Percentiles rank a stretch among this genome's conserved stretches.
Conservation (phyloP, 2,113 vertebrate genomes). For the Oryzias woworae region DNA sequence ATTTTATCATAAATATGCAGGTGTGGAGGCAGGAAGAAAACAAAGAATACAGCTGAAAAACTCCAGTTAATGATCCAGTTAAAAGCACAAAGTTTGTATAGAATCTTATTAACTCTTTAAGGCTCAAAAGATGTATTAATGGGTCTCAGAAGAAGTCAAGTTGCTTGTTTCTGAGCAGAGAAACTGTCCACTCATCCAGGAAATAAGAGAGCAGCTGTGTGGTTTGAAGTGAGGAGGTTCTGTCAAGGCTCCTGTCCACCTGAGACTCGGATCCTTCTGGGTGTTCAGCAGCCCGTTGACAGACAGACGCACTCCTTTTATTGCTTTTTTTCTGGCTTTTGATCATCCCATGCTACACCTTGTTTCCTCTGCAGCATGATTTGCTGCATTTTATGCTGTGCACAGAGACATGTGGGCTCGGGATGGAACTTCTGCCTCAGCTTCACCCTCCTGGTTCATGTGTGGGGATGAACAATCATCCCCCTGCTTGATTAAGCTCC, state of each 20-base stretch:
- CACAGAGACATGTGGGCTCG: slow-evolving; percentile 9
- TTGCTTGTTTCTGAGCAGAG: slow-evolving; percentile 56
- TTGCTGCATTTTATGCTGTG: slow-evolving; percentile 35
- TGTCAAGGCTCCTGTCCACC: slow-evolving; percentile 61
- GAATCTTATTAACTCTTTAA: slow-evolving; percentile 42
- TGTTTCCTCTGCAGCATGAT: slow-evolving; percentile 38
- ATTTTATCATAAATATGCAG: no score
- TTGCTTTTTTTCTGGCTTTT: slow-evolving; percentile 67
- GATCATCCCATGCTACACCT: slow-evolving; percentile 65
- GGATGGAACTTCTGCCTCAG: slow-evolving; percentile 36
- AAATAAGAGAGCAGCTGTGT: slow-evolving; percentile 69
- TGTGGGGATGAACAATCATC: slow-evolving; percentile 25
- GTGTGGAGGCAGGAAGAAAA: background rate
- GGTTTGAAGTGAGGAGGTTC: slow-evolving; percentile 54
- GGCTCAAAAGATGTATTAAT: slow-evolving; percentile 32
- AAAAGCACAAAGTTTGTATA: slow-evolving; percentile 6
- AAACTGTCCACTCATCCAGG: slow-evolving; percentile 69
- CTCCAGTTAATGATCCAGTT: slow-evolving; percentile 1
- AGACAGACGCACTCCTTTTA: slow-evolving; percentile 61
- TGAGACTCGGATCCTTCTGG: slow-evolving; percentile 58
- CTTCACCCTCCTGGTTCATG: slow-evolving; percentile 4
- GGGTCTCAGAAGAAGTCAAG: slow-evolving; percentile 31
- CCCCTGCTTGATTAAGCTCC: slow-evolving; percentile 59
- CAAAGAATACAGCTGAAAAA: background rate
- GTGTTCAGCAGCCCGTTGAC: slow-evolving; percentile 59